phyloP scores from a whole-genome alignment of 2,113 vertebrate genomes.

The Falcunculus frontatus region DNA sequence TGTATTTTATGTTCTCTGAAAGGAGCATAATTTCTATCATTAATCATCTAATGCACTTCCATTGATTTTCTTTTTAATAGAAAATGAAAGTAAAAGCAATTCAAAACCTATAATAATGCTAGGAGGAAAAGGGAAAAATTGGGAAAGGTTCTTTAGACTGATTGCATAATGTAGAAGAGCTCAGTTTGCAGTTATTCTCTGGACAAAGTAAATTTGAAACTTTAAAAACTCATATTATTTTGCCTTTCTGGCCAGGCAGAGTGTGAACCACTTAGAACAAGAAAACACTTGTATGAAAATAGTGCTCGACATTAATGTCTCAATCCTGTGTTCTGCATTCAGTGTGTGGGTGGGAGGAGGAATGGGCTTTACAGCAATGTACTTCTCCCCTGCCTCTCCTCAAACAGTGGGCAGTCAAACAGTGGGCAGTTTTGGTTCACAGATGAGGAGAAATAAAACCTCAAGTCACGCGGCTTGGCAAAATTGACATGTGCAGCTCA shows the following conservation, averaged over 20 bases:
- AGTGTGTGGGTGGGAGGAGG: background rate
- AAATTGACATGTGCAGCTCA: background rate
- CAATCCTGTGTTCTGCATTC: background rate
- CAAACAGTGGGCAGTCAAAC: background rate
- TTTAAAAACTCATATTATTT: constrained; percentile 45
- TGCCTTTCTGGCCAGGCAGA: background rate
- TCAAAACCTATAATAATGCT: constrained; percentile 31
- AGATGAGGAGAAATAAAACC: background rate
- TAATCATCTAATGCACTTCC: constrained; percentile 45
- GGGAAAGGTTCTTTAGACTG: background rate
- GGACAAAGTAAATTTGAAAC: constrained; percentile 15
- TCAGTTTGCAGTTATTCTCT: constrained; percentile 15
- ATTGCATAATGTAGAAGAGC: background rate
- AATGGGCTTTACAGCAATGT: background rate
- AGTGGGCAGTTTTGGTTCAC: background rate
- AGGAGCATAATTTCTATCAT: constrained; percentile 40
- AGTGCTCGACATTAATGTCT: background rate
- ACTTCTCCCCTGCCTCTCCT: background rate
- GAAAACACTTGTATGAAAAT: constrained; percentile 6
- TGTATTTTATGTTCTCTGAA: constrained; percentile 26
- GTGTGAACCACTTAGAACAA: background rate
- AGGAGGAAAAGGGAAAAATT: background rate
- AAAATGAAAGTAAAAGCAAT: constrained; percentile 50
- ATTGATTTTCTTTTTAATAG: constrained; percentile 55
- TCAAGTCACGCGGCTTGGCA: background rate